A percentile compares a stretch with the other conserved stretches of the same genome.
Conservation (phyloP, 2,888 invertebrate genomes). For the Alsophila aescularia region DNA sequence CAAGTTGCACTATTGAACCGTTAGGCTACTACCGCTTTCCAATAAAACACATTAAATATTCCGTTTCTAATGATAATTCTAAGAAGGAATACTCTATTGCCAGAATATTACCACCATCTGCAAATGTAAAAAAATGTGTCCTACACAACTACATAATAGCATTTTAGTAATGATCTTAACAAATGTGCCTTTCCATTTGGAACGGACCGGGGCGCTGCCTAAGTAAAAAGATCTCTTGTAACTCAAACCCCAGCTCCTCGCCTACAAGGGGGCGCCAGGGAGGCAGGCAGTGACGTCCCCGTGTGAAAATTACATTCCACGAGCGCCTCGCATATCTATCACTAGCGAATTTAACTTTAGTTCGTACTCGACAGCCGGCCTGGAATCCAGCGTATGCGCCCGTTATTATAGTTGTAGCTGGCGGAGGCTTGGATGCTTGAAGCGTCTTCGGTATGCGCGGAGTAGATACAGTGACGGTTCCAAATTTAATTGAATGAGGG, state of each 20-base stretch:
- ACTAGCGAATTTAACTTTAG: constrained; percentile 84
- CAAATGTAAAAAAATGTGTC: too few relatives aligned
- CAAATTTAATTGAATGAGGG: background rate
- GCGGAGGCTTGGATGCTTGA: background rate
- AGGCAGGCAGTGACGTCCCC: constrained; percentile 68
- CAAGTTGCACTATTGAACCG: too few relatives aligned
- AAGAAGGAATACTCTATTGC: too few relatives aligned
- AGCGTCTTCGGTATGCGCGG: constrained; percentile 7
- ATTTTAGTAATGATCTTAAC: too few relatives aligned
- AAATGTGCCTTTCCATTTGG: too few relatives aligned
- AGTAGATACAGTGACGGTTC: background rate
- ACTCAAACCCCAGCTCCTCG: constrained; percentile 36
- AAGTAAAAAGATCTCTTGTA: too few relatives aligned
- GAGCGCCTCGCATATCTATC: constrained; percentile 84
- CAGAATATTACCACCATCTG: too few relatives aligned
- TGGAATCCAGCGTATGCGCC: constrained; percentile 34
- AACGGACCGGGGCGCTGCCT: too few relatives aligned
- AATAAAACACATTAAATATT: too few relatives aligned
- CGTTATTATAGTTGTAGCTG: constrained; percentile 20
- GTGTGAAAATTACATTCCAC: constrained; percentile 85
- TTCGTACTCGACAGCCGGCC: constrained; percentile 47
- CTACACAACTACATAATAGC: too few relatives aligned
- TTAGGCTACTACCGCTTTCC: too few relatives aligned
- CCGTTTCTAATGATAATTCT: too few relatives aligned
- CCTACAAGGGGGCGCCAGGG: constrained; percentile 42